Base-by-base conservation (phyloP, 30 jellyfish, hydroid and myxozoan genomes). In the Phacellophora camtschatica region DNA sequence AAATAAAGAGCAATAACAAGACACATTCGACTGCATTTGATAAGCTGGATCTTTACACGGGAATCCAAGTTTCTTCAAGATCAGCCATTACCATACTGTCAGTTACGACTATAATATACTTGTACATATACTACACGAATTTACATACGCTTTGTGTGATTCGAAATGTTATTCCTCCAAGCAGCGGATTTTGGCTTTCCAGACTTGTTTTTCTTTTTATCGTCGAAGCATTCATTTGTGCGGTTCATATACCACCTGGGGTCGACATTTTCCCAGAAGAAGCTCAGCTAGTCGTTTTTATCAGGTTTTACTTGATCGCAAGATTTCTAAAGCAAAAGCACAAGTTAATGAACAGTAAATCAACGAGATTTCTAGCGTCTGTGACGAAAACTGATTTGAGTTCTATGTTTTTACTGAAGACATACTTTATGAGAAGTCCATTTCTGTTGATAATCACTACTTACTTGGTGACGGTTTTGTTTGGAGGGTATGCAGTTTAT, bases 401-500 rank as follows among this genome's bases (percentile, higher is more conserved):
- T 16, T 83, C 96, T 3, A 84, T 90, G 64, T 90, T 90, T 66
- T 36, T 90, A 64, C 39, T 90, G 73, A 90, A 90, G 76, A 90
- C 98, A 3, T 90, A 82, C 80, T 90, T 90, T 69, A 83, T 90
- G 96, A 87, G 95, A 56, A 72, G 81, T 31, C 98, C 98, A 16
- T 90, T 90, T 34, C 31, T 73, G 35, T 45, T 90, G 73, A 90
- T 90, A 51, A 65, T 90, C 29, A 58, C 80, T 46, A 65, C 86
- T 3, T 90, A 90, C 56, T 13, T 90, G 61, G 50, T 77, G 11
- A 71, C 95, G 15, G 84, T 90, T 46, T 72, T 76, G 12, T 50
- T 90, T 46, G 98, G 98, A n/a, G 98, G 98, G 15, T 90, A 90
- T 49, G 94, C 90, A 1, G 98, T 90, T 20, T 84, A 87, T 45